Evolutionary conservation across 2,113 vertebrate genomes (phyloP).

Genomic region (Manacus vitellinus): DNA sequence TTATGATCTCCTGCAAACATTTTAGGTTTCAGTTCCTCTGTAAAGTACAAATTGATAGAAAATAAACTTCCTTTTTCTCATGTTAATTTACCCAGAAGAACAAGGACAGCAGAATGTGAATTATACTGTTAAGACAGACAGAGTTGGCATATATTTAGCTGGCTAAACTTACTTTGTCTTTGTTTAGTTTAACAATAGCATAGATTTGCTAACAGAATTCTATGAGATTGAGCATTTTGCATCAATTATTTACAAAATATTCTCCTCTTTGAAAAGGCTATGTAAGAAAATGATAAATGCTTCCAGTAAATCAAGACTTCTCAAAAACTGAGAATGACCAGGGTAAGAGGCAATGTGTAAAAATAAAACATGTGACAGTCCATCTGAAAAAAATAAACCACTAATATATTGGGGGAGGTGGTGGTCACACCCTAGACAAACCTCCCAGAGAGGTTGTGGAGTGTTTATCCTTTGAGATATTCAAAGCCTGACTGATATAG

Average conservation of each 20-base stretch:
- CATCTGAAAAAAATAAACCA: background rate
- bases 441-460: background rate
- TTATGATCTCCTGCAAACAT: background rate
- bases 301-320: background rate
- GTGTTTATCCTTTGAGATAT: background rate
- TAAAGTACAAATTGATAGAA: background rate
- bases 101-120: background rate
- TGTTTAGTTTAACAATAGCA: background rate
- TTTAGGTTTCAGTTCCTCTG: background rate
- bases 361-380: background rate
- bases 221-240: background rate
- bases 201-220: background rate
- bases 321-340: background rate
- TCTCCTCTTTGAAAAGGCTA: background rate
- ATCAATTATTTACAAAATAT: background rate
- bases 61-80: background rate
- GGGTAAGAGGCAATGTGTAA: background rate
- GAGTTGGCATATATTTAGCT: background rate
- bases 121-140: background rate
- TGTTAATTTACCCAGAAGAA: background rate
- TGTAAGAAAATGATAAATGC: background rate
- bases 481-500: background rate
- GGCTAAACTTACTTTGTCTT: background rate
- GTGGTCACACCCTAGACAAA: background rate
- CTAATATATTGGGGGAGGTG: background rate